Base-by-base conservation (phyloP, 2,888 invertebrate genomes). In the Anthrax anthrax region DNA sequence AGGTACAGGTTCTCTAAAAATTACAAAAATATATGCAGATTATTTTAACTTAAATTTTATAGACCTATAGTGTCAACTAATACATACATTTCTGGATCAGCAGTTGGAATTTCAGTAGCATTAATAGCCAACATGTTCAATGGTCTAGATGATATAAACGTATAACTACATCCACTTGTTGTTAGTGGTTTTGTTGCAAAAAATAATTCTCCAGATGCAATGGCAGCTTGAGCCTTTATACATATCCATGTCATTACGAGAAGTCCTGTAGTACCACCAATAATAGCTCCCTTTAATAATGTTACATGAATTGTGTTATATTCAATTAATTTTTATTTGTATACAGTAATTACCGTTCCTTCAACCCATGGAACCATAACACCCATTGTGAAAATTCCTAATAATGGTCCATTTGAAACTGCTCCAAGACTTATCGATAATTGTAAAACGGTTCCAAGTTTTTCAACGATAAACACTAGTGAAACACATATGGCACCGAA, bases 371-470 rank as follows among this genome's bases (percentile, higher is more conserved):
- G 82, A 51, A 82, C 63, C 57, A 82, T 65, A 47, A 82, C 71
- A 13, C 81, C 82, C 60, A 80, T 74, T 13, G 75, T 77, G 57
- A 82, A 82, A 47, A 81, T 72, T 36, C 79, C 81, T 45, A 83
- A 60, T 8, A 80, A 68, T 3, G 82, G 80, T 12, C 81, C 82
- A 56, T 75, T 78, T 19, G 78, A 73, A 50, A 82, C 77, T 12
- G 80, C 76, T 32, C 74, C 72, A 44, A 80, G 64, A 42, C 76
- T 79, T 58, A 77, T 74, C 3, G 77, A 72, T 47, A 80, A 76
- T 71, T 83, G 82, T 27, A 85, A 62, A 34, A 86, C 78, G 3
- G 78, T 73, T 18, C 83, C 83, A 37, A 84, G 64, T 57, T 76
- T 74, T 56, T 84, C 79, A 1, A 79, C 78, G 10, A 77, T 70